phyloP scores from a whole-genome alignment of 2,797 vertebrate species.

The Craterocephalus amniculus region DNA sequence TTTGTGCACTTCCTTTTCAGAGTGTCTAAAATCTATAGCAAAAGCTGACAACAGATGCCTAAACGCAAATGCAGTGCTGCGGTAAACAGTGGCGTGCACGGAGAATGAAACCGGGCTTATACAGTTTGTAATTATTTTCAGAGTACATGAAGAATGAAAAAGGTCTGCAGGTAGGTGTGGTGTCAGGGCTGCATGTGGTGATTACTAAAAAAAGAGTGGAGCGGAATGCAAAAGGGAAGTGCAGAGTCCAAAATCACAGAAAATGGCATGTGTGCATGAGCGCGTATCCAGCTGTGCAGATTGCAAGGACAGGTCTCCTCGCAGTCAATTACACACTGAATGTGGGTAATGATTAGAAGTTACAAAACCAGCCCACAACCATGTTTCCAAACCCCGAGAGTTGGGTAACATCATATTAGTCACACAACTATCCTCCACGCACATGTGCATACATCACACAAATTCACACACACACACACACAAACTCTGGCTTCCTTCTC shows the following conservation, averaged over 20 bases:
- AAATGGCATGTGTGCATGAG: conserved; percentile 30
- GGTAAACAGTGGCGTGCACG: not conserved
- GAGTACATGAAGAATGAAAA: conserved; percentile 2
- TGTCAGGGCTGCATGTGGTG: conserved; percentile 17
- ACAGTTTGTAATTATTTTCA: conserved; percentile 22
- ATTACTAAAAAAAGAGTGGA: conserved; percentile 26
- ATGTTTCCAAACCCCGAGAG: conserved; percentile 44
- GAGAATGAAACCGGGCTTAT: not conserved
- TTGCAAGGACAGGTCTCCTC: conserved; percentile 47
- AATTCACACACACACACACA: conserved; percentile 25
- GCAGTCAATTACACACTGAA: conserved; percentile 46
- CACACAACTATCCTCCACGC: conserved; percentile 23
- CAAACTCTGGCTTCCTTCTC: conserved; percentile 49
- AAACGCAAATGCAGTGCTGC: not conserved
- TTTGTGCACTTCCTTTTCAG: conserved; percentile 15
- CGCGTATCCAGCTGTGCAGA: conserved; percentile 52
- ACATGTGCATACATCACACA: conserved; percentile 47
- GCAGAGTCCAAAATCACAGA: conserved; percentile 1
- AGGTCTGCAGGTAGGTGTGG: conserved; percentile 19
- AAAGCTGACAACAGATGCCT: conserved; percentile 13
- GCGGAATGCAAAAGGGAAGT: conserved; percentile 16
- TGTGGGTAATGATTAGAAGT: conserved; percentile 57
- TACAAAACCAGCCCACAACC: conserved; percentile 53
- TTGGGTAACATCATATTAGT: conserved; percentile 41
- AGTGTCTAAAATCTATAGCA: conserved; percentile 7